Percentiles rank a stretch among this genome's conserved stretches.
Evolutionary conservation across 2,113 vertebrate species (phyloP).

Genomic region (Azemiops feae): DNA sequence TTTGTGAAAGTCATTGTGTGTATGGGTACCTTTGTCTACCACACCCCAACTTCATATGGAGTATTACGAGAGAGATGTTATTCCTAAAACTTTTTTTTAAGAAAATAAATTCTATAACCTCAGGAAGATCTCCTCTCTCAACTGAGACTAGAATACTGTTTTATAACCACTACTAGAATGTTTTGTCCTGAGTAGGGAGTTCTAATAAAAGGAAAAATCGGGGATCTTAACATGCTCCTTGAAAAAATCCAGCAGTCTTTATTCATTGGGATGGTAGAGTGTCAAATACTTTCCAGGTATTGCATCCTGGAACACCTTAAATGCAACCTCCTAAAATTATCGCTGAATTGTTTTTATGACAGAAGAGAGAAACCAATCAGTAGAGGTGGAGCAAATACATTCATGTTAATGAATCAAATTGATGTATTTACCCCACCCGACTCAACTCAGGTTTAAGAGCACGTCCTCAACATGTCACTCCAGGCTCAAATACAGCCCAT

Average conservation of each 20-base stretch:
- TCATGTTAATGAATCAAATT: neutral
- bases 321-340: neutral
- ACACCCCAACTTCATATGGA: too few species aligned
- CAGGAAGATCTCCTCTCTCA: conserved; percentile 14
- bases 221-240: neutral
- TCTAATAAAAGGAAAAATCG: conserved; percentile 1
- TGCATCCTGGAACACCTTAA: neutral
- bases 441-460: neutral
- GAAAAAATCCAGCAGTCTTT: conserved; percentile 7
- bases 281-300: neutral
- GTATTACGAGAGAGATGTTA: too few species aligned
- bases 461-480: neutral
- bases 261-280: neutral
- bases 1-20: too few species aligned
- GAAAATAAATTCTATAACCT: too few species aligned
- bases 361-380: neutral
- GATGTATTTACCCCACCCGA: neutral
- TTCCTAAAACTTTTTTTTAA: too few species aligned
- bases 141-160: neutral
- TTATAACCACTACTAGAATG: neutral
- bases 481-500: neutral
- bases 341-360: neutral
- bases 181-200: neutral
- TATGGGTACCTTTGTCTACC: too few species aligned
- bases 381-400: neutral